Evolutionary conservation across 2,888 invertebrate genomes (phyloP).

Genomic region (Choreutis nemorana): DNA sequence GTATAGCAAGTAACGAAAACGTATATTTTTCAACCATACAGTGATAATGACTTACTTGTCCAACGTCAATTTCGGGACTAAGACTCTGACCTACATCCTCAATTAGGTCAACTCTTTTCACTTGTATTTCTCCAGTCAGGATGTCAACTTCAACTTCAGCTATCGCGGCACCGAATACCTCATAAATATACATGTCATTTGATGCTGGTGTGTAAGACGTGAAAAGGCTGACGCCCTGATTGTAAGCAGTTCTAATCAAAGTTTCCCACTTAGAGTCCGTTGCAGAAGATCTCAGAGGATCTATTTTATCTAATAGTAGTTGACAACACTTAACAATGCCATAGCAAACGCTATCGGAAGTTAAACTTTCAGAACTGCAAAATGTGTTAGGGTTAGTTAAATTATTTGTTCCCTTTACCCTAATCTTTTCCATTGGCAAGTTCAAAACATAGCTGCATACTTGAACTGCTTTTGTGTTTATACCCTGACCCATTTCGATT

Average conservation of each 20-base stretch:
- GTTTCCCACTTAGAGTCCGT: background rate
- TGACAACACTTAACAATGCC: slow-evolving; percentile 61
- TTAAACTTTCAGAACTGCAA: slow-evolving; percentile 68
- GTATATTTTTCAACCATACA: too few species aligned
- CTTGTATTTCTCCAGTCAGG: slow-evolving; percentile 75
- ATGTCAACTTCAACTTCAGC: slow-evolving; percentile 78
- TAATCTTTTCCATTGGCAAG: slow-evolving; percentile 64
- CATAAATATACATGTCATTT: slow-evolving; percentile 41
- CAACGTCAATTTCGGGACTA: slow-evolving; percentile 75
- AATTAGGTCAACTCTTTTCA: slow-evolving; percentile 70
- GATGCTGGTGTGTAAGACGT: slow-evolving; percentile 20
- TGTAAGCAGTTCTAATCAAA: slow-evolving; percentile 1
- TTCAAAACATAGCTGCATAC: slow-evolving; percentile 67
- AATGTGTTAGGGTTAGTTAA: slow-evolving; percentile 66
- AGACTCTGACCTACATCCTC: slow-evolving; percentile 76
- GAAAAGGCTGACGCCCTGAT: background rate
- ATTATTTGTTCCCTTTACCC: slow-evolving; percentile 67
- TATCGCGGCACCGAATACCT: slow-evolving; percentile 66
- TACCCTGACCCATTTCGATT: slow-evolving; percentile 71
- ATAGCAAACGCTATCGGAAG: slow-evolving; percentile 60
- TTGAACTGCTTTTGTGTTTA: slow-evolving; percentile 69
- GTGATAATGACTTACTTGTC: slow-evolving; percentile 70
- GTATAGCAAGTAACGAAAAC: too few species aligned
- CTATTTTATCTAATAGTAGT: slow-evolving; percentile 49
- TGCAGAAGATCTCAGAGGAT: slow-evolving; percentile 18